Base-by-base conservation (phyloP, 2,888 invertebrate genomes). In the Latheticus oryzae region DNA sequence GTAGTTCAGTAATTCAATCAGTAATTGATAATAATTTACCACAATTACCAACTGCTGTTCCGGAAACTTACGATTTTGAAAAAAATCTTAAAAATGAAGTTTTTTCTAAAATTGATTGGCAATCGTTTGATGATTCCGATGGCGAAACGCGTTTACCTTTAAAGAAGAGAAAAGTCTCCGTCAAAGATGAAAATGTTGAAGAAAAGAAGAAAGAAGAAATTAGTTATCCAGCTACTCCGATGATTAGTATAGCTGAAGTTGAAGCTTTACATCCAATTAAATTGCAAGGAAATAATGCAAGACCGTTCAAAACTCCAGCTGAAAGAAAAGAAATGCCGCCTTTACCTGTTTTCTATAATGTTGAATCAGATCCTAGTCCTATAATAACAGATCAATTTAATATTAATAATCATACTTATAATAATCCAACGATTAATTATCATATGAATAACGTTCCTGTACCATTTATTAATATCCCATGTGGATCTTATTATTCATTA, bases 231-330 rank as follows among this genome's bases (percentile, higher is more conserved):
- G 73, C 76, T 7, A 74, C 72, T 5, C 76, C 75, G 2, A 77
- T 78, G 74, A 73, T 78, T 11, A 76, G 76, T 55, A 78, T 78
- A 28, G 77, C 77, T 2, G 77, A 78, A 62, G 62, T 78, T 4
- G 73, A 76, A 62, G 72, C 69, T 17, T 58, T 72, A 17, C 56
- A 69, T 45, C 60, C 63, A 17, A 50, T 60, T 7, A 56, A 54
- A 1, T 51, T 62, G 12, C 40, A 42, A 12, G 9, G 54, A 12
- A 28, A 26, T 13, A 19, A 7, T 16, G 19, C 45, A 8, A 59
- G 72, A n/a, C 45, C 67, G 5, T 76, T 77, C 60, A 77, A 77
- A 62, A 77, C 76, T 5, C 74, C 76, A 2, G 76, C 76, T 3
- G 74, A 77, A 65, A 68, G 73, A 11, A 78, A 77, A 61, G 75